Evolutionary conservation across 30 jellyfish, hydroid and myxozoan species (phyloP).

Genomic region (Calvadosia cruxmelitensis): DNA sequence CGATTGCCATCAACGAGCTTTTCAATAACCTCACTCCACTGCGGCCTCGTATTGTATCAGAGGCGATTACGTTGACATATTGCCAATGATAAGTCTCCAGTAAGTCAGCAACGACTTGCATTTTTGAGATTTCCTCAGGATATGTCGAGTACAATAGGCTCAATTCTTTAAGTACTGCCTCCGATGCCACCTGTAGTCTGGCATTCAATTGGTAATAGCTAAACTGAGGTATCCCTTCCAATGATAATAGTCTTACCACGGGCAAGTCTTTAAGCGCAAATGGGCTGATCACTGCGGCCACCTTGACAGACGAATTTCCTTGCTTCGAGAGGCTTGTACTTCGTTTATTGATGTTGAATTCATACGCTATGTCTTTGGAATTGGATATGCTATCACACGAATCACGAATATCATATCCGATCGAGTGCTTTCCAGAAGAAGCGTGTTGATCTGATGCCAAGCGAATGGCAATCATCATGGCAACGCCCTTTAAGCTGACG

Average conservation of each 20-base stretch:
- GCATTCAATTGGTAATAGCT: constrained; percentile 51
- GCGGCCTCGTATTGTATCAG: constrained; percentile 44
- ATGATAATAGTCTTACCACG: constrained; percentile 16
- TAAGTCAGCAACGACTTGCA: constrained; percentile 50
- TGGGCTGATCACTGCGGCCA: constrained; percentile 41
- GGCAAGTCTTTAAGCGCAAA: constrained; percentile 24
- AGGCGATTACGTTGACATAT: constrained; percentile 38
- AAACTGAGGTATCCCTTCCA: constrained; percentile 49
- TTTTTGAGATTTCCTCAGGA: constrained; percentile 52
- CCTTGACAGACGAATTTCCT: constrained; percentile 29
- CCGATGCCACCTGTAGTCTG: constrained; percentile 18
- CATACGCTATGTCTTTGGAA: constrained; percentile 48
- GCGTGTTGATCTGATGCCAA: background rate
- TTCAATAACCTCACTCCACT: constrained; percentile 19
- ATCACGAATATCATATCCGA: constrained; percentile 79
- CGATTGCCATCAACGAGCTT: constrained; percentile 2
- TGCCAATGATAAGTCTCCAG: constrained; percentile 31
- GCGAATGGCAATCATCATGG: background rate
- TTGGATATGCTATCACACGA: constrained; percentile 27
- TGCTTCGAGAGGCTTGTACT: constrained; percentile 1
- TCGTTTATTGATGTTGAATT: constrained; percentile 39
- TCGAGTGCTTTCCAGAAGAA: background rate
- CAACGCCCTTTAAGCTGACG: background rate
- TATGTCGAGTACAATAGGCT: constrained; percentile 23
- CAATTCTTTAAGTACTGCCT: constrained; percentile 18